Evolutionary conservation across 1,140 invertebrate species (phyloP).

Genomic region (Trachymyrmex cornetzi): DNA sequence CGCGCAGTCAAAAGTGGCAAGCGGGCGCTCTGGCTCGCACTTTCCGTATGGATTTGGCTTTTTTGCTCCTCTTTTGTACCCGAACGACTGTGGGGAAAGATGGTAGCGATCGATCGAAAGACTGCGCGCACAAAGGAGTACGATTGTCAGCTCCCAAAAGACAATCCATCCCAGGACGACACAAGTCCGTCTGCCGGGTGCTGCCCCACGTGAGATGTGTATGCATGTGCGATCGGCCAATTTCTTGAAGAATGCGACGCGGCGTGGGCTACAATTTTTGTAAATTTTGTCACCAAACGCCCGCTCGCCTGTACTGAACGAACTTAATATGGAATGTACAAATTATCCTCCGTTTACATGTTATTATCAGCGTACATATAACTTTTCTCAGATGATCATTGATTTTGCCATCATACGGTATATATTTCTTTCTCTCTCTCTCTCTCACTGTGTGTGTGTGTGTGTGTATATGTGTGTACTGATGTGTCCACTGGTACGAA

Average conservation of each 20-base stretch:
- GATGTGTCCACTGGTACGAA: constrained; percentile 62
- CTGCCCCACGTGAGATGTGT: neutral
- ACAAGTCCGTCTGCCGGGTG: neutral
- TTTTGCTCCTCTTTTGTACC: neutral
- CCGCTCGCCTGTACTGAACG: constrained; percentile 80
- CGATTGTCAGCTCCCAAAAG: constrained; percentile 74
- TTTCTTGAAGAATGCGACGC: constrained; percentile 4
- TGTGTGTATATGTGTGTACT: constrained; percentile 25
- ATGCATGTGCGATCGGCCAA: neutral
- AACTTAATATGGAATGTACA: constrained; percentile 90
- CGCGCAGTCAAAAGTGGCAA: constrained; percentile 78
- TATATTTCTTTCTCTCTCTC: neutral
- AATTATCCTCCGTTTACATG: constrained; percentile 83
- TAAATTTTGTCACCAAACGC: constrained; percentile 54
- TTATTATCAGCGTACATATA: constrained; percentile 62
- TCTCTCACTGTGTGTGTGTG: neutral
- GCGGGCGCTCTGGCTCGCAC: constrained; percentile 63
- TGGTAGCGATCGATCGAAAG: constrained; percentile 35
- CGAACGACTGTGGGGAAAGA: constrained; percentile 11
- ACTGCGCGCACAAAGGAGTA: constrained; percentile 33
- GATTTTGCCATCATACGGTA: constrained; percentile 46
- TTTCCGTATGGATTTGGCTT: neutral
- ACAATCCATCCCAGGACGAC: constrained; percentile 51
- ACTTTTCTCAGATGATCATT: constrained; percentile 70
- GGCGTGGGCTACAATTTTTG: constrained; percentile 5